A percentile compares a stretch with the other conserved stretches of the same genome.
Evolutionary conservation across 2,888 invertebrate genomes (phyloP).

Genomic region (Iselma pallidipennis): DNA sequence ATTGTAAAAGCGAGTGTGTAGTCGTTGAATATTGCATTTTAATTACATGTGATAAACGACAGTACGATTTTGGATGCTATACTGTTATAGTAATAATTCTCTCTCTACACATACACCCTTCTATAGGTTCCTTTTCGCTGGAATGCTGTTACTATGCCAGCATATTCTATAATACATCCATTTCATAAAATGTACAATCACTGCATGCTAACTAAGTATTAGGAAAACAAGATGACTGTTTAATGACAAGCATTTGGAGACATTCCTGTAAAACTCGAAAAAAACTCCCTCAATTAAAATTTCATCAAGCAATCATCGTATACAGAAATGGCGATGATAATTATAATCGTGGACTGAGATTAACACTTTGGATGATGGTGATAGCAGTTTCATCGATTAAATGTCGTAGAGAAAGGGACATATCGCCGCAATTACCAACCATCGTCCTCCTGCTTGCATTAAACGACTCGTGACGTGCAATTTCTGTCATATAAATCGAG

Average conservation of each 20-base stretch:
- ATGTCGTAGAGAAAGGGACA: constrained; percentile 14
- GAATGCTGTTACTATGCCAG: neutral
- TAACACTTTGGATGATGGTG: neutral
- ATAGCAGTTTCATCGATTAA: neutral
- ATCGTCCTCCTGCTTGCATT: constrained; percentile 28
- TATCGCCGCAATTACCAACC: constrained; percentile 33
- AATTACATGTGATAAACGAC: constrained; percentile 46
- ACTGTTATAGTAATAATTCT: neutral
- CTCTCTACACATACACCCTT: too few relatives aligned
- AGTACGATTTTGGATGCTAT: constrained; percentile 18
- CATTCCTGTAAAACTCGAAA: neutral
- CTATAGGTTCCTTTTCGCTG: neutral
- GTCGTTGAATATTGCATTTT: constrained; percentile 47
- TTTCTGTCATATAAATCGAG: constrained; percentile 24
- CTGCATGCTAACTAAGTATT: constrained; percentile 19
- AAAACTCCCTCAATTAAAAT: neutral
- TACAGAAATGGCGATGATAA: neutral
- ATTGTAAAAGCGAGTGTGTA: constrained; percentile 49
- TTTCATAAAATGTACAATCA: neutral
- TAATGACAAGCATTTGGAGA: neutral
- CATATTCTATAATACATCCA: constrained; percentile 8
- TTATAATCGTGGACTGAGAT: neutral
- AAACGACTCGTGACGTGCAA: constrained; percentile 33
- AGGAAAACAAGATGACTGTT: neutral
- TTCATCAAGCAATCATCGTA: neutral